Percentiles rank a stretch among this genome's conserved stretches.
These are phyloP conservation scores for Myotis vivesi DNA, from an alignment of 2,797 vertebrate species.

Conservation along the genomic window DNA sequence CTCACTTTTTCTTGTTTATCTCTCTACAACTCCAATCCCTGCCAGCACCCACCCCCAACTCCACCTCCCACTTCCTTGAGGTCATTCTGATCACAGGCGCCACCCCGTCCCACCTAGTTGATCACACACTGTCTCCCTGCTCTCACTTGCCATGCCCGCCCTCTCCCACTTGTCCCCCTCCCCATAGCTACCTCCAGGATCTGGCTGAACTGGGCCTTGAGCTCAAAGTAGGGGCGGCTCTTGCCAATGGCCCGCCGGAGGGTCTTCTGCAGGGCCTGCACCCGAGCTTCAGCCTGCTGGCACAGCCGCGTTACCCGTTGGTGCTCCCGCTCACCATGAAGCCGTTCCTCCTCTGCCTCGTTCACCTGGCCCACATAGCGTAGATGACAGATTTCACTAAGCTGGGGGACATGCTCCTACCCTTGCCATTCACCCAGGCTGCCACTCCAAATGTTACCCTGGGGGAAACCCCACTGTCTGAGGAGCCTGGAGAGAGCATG, in stretches of 20 bases:
- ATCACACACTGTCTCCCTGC: neutral
- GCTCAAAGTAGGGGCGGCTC: slow-evolving; percentile 94
- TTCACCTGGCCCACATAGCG: slow-evolving; percentile 87
- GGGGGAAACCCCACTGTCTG: neutral
- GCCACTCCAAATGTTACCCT: neutral
- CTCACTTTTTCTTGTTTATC: neutral
- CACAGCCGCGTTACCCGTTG: slow-evolving; percentile 93
- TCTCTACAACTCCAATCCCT: neutral
- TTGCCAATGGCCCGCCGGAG: slow-evolving; percentile 92
- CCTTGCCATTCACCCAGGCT: neutral
- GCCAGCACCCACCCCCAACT: neutral
- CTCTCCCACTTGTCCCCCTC: no score
- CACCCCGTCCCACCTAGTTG: neutral
- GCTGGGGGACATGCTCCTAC: no score
- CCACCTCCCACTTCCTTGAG: neutral
- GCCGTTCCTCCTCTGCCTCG: slow-evolving; percentile 93
- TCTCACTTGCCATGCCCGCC: neutral
- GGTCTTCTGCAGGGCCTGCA: slow-evolving; percentile 92
- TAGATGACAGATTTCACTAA: neutral
- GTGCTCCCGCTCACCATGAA: slow-evolving; percentile 93
- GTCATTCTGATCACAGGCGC: neutral
- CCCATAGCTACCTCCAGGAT: slow-evolving; percentile 88
- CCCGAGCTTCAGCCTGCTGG: slow-evolving; percentile 91
- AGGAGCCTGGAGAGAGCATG: neutral
- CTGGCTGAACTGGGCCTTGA: slow-evolving; percentile 94